Evolutionary conservation across 1,140 invertebrate species (phyloP).

Genomic region (Drosophila takahashii): DNA sequence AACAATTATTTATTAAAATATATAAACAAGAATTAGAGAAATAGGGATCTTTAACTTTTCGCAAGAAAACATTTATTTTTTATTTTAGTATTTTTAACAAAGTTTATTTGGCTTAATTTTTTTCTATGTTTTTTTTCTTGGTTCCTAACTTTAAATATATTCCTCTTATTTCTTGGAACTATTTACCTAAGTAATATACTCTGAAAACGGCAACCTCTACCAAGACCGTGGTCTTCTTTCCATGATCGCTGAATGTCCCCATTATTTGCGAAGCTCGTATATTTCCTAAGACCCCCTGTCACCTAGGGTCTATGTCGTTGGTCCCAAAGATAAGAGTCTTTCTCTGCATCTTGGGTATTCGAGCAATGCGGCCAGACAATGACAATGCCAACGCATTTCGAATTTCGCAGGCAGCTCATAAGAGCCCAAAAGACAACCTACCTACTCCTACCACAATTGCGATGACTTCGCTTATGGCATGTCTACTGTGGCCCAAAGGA

Average conservation of each 20-base stretch:
- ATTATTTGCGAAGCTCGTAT: slow-evolving; percentile 10
- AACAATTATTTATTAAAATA: too few relatives aligned
- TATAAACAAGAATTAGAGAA: too few relatives aligned
- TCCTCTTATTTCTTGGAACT: too few relatives aligned
- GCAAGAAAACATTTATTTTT: too few relatives aligned
- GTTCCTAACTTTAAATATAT: too few relatives aligned
- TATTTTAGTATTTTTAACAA: too few relatives aligned
- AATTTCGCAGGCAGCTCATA: slow-evolving; percentile 22
- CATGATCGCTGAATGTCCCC: not conserved
- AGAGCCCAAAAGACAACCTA: not conserved
- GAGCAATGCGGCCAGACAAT: slow-evolving; percentile 34
- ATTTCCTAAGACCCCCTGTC: slow-evolving; percentile 1
- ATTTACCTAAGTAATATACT: too few relatives aligned
- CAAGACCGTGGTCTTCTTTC: not conserved
- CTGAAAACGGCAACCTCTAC: too few relatives aligned
- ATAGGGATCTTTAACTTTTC: too few relatives aligned
- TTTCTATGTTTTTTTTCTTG: too few relatives aligned
- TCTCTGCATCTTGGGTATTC: not conserved
- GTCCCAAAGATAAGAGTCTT: not conserved
- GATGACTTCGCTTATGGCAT: slow-evolving; percentile 59
- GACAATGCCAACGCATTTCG: slow-evolving; percentile 48
- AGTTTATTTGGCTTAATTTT: too few relatives aligned
- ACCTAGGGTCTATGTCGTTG: not conserved
- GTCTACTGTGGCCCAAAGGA: slow-evolving; percentile 59
- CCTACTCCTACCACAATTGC: slow-evolving; percentile 47